These are phyloP conservation scores for Salvelinus namaycush DNA, from an alignment of 2,113 vertebrate species.

Conservation along the genomic window DNA sequence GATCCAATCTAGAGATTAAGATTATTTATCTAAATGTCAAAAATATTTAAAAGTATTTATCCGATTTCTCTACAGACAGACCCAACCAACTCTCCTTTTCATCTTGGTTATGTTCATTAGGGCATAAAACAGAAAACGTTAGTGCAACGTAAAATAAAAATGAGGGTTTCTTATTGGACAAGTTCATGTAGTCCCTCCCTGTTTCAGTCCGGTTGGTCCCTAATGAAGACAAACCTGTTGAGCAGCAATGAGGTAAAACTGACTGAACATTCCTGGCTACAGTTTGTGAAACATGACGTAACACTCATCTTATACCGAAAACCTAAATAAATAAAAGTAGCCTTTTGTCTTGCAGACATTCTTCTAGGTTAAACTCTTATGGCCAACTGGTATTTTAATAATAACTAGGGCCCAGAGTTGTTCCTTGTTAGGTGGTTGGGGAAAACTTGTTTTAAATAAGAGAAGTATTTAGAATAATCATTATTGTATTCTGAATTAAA, in stretches of 20 bases:
- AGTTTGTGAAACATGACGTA: background rate
- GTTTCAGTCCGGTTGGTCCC: too few species aligned
- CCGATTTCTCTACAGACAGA: too few species aligned
- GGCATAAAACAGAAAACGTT: too few species aligned
- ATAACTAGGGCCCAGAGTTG: background rate
- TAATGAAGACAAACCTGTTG: background rate
- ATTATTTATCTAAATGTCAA: too few species aligned
- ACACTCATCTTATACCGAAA: background rate
- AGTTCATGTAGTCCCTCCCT: too few species aligned
- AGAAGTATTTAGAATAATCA: background rate
- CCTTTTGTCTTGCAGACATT: background rate
- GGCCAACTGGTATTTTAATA: background rate
- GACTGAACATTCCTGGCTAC: background rate
- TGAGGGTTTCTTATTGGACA: background rate
- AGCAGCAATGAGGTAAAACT: too few species aligned
- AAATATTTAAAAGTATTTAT: too few species aligned
- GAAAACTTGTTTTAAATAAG: background rate
- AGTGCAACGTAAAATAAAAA: background rate
- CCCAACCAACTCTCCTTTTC: too few species aligned
- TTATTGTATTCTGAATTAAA: background rate
- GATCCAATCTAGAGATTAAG: too few species aligned
- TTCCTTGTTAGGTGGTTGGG: too few species aligned
- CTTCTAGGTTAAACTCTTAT: conserved; percentile 1
- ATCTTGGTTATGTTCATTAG: too few species aligned
- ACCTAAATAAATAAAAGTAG: background rate